Base-by-base conservation (phyloP, 1,140 invertebrate genomes). In the Bombus breviceps region DNA sequence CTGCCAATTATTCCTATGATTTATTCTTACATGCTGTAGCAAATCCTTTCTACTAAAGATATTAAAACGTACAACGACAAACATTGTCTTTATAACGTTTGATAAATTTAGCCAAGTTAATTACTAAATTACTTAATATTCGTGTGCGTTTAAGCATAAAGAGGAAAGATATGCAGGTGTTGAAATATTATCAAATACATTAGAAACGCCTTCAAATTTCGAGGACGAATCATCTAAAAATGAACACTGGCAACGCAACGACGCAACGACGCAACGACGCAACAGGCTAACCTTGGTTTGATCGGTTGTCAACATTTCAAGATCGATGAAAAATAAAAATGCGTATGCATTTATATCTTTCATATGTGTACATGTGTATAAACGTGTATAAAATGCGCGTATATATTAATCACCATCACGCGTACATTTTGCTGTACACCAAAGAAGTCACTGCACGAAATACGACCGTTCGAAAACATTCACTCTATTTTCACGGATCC, bases 401-500 rank as follows among this genome's bases (percentile, higher is more conserved):
- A 37, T 32, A n/a, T 81, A 76, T 47, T 89, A 66, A 90, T 90
- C 89, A 90, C 88, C 81, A 85, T 41, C 59, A 77, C 81, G 77
- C 89, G 81, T 91, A 91, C 89, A 86, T 91, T 91, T 91, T 91
- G 88, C 79, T 91, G 89, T 86, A 71, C 89, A 82, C 89, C 88
- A 75, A 91, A 88, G 71, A 90, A 88, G 74, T 91, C 83, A 80
- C 90, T 87, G 86, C 89, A 89, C 89, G 89, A 88, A 78, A 88
- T 75, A 83, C 89, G 89, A 71, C 87, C 88, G 86, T 91, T 87
- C 72, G 89, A 88, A 89, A 90, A 90, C 89, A 91, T 91, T 91
- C 89, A 91, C 86, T 84, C 81, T 66, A 83, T 73, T 69, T 72
- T 82, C 83, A 88, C 73, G 76, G 39, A 76, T 57, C 64, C 79